These are phyloP conservation scores for Lamproptera curius DNA, from an alignment of 2,888 invertebrate species.

Conservation along the genomic window DNA sequence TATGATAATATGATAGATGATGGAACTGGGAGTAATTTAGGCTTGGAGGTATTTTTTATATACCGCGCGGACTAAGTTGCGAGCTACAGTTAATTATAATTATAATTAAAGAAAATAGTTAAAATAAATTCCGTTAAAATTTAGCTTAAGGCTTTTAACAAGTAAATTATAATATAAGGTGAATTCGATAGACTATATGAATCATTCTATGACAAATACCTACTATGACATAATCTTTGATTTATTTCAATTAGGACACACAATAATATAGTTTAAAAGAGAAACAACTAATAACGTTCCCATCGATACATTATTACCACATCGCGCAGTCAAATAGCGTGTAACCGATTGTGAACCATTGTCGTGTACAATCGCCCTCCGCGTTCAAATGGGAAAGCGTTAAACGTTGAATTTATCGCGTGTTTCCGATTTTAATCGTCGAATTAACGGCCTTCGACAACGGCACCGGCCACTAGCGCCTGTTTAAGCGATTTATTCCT, in stretches of 20 bases:
- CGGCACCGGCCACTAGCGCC: conserved; percentile 36
- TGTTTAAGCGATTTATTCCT: conserved; percentile 58
- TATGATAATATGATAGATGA: too few relatives aligned
- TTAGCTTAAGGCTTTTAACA: too few relatives aligned
- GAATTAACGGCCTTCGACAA: conserved; percentile 64
- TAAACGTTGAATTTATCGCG: conserved; percentile 68
- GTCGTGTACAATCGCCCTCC: conserved; percentile 39
- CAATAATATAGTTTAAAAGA: neutral
- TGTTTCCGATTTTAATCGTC: conserved; percentile 73
- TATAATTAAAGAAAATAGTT: too few relatives aligned
- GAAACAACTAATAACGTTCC: neutral
- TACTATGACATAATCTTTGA: neutral
- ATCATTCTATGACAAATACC: too few relatives aligned
- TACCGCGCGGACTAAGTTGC: too few relatives aligned
- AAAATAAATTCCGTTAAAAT: too few relatives aligned
- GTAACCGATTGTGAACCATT: conserved; percentile 30
- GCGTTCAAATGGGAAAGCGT: conserved; percentile 60
- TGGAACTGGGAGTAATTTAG: too few relatives aligned
- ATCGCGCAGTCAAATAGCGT: conserved; percentile 16
- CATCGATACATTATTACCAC: conserved; percentile 3
- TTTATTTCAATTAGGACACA: neutral
- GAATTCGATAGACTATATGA: too few relatives aligned
- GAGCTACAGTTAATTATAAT: too few relatives aligned
- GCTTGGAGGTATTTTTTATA: too few relatives aligned
- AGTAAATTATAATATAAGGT: too few relatives aligned